These are phyloP conservation scores for Lypha dubia DNA, from an alignment of 2,888 invertebrate genomes.

Conservation along the genomic window DNA sequence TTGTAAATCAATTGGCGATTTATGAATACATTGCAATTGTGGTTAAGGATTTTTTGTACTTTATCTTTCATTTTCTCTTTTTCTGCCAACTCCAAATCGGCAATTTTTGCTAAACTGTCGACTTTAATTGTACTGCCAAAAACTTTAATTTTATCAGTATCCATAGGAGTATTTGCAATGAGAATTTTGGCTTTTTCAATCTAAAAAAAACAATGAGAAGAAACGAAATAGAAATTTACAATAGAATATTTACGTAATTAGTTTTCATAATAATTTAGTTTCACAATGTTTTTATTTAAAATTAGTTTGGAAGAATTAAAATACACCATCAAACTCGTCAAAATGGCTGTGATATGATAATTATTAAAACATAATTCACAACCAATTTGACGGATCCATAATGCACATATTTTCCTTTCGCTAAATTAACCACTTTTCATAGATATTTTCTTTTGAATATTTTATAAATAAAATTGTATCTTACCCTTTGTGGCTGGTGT, in stretches of 20 bases:
- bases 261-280: background rate
- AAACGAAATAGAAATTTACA: too few species aligned
- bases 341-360: slow-evolving; percentile 83
- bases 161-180: slow-evolving; percentile 99
- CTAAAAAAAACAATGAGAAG: slow-evolving; percentile 73
- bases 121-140: slow-evolving; percentile 98
- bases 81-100: slow-evolving; percentile 98
- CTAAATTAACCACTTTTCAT: background rate
- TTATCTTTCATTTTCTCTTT: slow-evolving; percentile 99
- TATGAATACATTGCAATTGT: slow-evolving; percentile 98
- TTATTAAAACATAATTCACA: slow-evolving; percentile 80
- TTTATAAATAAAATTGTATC: slow-evolving; percentile 34
- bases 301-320: slow-evolving; percentile 56
- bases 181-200: slow-evolving; percentile 98
- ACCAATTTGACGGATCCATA: slow-evolving; percentile 83
- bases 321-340: slow-evolving; percentile 81
- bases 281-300: background rate
- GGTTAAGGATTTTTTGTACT: slow-evolving; percentile 96
- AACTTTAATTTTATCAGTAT: slow-evolving; percentile 99
- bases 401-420: slow-evolving; percentile 69
- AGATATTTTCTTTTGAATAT: background rate
- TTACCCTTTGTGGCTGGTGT: slow-evolving; percentile 93
- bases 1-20: slow-evolving; percentile 99
- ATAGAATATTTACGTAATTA: background rate
- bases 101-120: slow-evolving; percentile 96